Percentiles rank a stretch among this genome's conserved stretches.
Conservation (phyloP, 1,140 invertebrate species). For the Heliothis virescens region DNA sequence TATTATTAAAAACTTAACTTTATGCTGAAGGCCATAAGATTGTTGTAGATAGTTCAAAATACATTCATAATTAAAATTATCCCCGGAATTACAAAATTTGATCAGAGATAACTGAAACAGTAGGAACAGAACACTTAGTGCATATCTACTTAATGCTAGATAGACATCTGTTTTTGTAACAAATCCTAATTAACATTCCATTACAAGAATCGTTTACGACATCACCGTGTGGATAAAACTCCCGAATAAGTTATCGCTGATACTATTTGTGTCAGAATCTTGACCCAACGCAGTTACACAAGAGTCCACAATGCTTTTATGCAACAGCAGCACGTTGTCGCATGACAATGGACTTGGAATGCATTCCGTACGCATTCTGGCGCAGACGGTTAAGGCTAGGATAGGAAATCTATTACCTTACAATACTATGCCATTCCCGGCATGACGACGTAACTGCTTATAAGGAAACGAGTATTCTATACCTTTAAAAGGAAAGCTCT, state of each 20-base stretch:
- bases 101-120: background rate
- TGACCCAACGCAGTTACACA: conserved; percentile 65
- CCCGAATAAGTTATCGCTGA: conserved; percentile 57
- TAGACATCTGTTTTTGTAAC: conserved; percentile 37
- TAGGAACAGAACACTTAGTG: background rate
- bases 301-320: conserved; percentile 65
- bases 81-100: too few species aligned
- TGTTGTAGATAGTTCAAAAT: background rate
- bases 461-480: conserved; percentile 32
- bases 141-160: conserved; percentile 4
- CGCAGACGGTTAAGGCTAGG: conserved; percentile 44
- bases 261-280: conserved; percentile 62
- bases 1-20: background rate
- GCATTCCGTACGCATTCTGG: conserved; percentile 65
- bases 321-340: conserved; percentile 67
- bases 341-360: conserved; percentile 81
- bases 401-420: conserved; percentile 48
- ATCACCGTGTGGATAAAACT: conserved; percentile 51
- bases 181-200: conserved; percentile 42
- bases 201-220: conserved; percentile 38
- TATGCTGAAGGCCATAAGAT: background rate
- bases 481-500: conserved; percentile 6
- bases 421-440: conserved; percentile 34
- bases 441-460: conserved; percentile 29
- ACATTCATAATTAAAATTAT: background rate